Base-by-base conservation (phyloP, 2,888 invertebrate species). In the Erebia ligea region DNA sequence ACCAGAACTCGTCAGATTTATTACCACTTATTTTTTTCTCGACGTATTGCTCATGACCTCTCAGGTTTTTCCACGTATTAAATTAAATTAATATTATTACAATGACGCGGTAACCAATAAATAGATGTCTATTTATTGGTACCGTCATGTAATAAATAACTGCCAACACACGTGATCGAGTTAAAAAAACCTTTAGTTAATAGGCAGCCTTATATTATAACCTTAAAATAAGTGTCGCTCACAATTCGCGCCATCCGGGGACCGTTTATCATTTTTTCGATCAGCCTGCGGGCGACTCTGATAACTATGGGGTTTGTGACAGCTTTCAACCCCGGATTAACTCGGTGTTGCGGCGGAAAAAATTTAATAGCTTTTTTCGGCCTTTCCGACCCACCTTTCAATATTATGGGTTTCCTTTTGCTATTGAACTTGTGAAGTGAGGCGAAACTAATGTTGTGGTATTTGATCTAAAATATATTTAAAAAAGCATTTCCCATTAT, bases 261-360 rank as follows among this genome's bases (percentile, higher is more conserved):
- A 58, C 70, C 75, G 76, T 79, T 80, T 80, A 80, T 81, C 81
- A 79, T 89, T 87, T 90, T 89, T 89, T 85, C 84, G 86, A 90
- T 87, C 86, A 83, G 80, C 76, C 78, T 73, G 74, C 77, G 76
- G 77, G 78, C 76, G 71, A 77, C 76, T 76, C 77, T 76, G 84
- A 84, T 84, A 84, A 81, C 83, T 79, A 78, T 80, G 84, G 88
- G 87, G 86, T 84, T 82, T 82, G 84, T 83, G 88, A 87, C 88
- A 88, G 88, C 87, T 89, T 86, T 87, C 87, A 83, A 83, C 83
- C 83, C 81, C 76, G 90, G 90, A 90, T 91, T 90, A 91, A 86
- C 86, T 84, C 78, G 76, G 83, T 81, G 81, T 81, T 84, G 86
- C 81, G 83, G 81, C 80, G 78, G 79, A 86, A 88, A 90, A 87